phyloP scores from a whole-genome alignment of 1,140 invertebrate genomes.

The Bombus waltoni region DNA sequence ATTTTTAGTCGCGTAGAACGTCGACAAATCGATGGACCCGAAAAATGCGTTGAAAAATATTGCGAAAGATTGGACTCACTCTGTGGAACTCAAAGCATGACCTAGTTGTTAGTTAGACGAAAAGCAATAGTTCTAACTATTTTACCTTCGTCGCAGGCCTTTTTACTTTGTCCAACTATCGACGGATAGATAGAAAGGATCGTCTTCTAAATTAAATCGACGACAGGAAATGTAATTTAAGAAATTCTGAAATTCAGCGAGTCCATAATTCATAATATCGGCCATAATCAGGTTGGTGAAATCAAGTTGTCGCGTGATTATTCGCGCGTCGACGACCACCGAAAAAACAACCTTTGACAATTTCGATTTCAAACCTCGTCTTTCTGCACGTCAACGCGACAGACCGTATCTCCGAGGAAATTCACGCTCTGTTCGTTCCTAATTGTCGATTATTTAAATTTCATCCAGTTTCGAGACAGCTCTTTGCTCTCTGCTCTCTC shows the following conservation, averaged over 20 bases:
- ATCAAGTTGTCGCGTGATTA: not conserved
- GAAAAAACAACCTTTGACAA: not conserved
- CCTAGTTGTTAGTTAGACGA: too few relatives aligned
- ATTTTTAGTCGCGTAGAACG: not conserved
- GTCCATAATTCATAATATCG: not conserved
- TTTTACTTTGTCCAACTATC: too few relatives aligned
- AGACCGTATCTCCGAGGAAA: constrained; percentile 18
- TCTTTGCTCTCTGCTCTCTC: not conserved
- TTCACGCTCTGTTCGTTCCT: constrained; percentile 52
- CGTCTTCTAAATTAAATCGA: too few relatives aligned
- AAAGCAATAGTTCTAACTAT: too few relatives aligned
- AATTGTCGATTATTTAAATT: constrained; percentile 68
- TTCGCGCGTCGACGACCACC: not conserved
- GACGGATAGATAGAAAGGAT: too few relatives aligned
- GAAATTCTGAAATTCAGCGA: not conserved
- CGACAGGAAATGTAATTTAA: too few relatives aligned
- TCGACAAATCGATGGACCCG: too few relatives aligned
- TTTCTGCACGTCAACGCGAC: constrained; percentile 13
- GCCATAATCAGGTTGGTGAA: not conserved
- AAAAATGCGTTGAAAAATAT: too few relatives aligned
- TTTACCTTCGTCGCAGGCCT: too few relatives aligned
- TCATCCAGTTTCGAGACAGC: constrained; percentile 20
- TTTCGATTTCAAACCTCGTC: not conserved
- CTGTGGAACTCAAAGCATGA: too few relatives aligned
- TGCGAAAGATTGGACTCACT: too few relatives aligned